These are phyloP conservation scores for Kudoa iwatai DNA, from an alignment of 30 jellyfish, hydroid and myxozoan species.

Conservation along the genomic window DNA sequence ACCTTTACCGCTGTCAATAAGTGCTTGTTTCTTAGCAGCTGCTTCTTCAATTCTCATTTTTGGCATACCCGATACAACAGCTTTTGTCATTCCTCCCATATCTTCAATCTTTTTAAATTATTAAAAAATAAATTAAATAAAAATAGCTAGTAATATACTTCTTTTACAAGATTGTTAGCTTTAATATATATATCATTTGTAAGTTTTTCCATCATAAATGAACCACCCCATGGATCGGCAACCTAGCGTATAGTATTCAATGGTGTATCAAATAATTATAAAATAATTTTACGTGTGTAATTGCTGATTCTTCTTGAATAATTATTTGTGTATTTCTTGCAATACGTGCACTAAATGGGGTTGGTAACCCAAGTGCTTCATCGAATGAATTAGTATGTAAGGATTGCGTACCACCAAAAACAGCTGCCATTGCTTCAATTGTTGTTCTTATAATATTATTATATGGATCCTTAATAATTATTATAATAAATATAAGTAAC, in stretches of 20 bases:
- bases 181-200: slow-evolving; percentile 41
- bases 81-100: slow-evolving; percentile 97
- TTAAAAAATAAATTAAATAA: too few relatives aligned
- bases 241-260: too few relatives aligned
- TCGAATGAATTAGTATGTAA: slow-evolving; percentile 88
- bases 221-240: slow-evolving; percentile 99
- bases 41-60: slow-evolving; percentile 71
- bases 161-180: slow-evolving; percentile 39
- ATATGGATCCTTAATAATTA: slow-evolving; percentile 66
- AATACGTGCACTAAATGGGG: slow-evolving; percentile 65
- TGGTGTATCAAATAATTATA: too few relatives aligned
- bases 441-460: slow-evolving; percentile 73
- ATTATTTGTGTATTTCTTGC: slow-evolving; percentile 93
- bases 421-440: slow-evolving; percentile 97
- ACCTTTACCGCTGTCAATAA: slow-evolving; percentile 88
- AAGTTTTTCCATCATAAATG: slow-evolving; percentile 62
- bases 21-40: slow-evolving; percentile 87
- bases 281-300: slow-evolving; percentile 64
- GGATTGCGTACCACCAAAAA: slow-evolving; percentile 94
- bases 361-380: slow-evolving; percentile 82
- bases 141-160: too few relatives aligned
- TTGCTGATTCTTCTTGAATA: slow-evolving; percentile 79
- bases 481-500: too few relatives aligned
- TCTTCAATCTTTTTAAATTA: slow-evolving; percentile 19
- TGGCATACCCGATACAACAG: slow-evolving; percentile 96